Base-by-base conservation (phyloP, 1,140 invertebrate species). In the Drosophila subpulchrella region DNA sequence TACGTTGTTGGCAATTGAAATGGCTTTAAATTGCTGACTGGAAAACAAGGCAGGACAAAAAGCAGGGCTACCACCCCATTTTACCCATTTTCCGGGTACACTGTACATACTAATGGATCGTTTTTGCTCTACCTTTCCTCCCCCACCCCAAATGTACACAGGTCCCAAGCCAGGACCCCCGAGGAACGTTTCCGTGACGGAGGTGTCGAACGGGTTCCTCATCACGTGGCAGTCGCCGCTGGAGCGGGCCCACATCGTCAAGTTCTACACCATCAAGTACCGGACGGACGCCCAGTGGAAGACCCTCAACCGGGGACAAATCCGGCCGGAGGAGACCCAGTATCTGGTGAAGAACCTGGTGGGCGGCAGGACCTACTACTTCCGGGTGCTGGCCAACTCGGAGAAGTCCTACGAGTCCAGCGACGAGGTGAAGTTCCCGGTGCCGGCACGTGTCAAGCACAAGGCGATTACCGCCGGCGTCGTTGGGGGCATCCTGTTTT, bases 401-500 rank as follows among this genome's bases (percentile, higher is more conserved):
- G 93, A 95, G 71, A 96, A 95, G 61, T 97, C 95, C 89, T 97
- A 96, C 92, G 96, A 96, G 90, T 95, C 94, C 74, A 97, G 96
- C 62, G 96, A 97, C 58, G 95, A 96, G 93, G 95, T 97, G 68
- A 96, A 96, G 93, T 97, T 96, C 93, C 95, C 96, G 42, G 96
- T 98, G 75, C 97, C 97, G 72, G 96, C 96, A 57, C 94, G 97
- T 75, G 96, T 97, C 57, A 97, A 97, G 93, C 96, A 97, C 94
- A 97, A 97, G 95, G 97, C 97, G 65, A 97, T 98, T 92, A 98
- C 97, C 70, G 97, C 97, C 76, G 97, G 97, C 44, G 96, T 98
- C 70, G 97, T 98, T 56, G 98, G 97, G 78, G 97, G 97, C 73
- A 97, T 99, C 88, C 94, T 98, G 80, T 98, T 98, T 94, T 98